phyloP scores from a whole-genome alignment of 1,140 invertebrate genomes.

The Hesperophylax magnus region DNA sequence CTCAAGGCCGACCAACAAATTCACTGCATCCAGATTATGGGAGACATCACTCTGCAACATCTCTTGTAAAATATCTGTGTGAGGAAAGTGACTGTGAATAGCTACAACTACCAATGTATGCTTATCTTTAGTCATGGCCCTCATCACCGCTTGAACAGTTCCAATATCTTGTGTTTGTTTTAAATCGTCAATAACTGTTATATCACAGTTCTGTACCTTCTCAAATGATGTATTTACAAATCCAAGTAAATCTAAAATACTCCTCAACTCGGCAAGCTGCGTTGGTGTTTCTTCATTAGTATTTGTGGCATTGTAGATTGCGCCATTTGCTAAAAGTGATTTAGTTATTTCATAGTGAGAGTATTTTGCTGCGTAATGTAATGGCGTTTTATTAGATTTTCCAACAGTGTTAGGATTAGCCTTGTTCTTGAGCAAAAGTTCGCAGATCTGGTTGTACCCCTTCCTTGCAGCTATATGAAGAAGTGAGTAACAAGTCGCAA shows the following conservation, averaged over 20 bases:
- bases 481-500: not conserved
- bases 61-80: not conserved
- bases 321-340: not conserved
- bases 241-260: not conserved
- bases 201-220: not conserved
- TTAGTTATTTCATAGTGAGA: not conserved
- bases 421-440: conserved; percentile 10
- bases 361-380: conserved; percentile 10
- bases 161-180: not conserved
- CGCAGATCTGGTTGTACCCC: not conserved
- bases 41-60: not conserved
- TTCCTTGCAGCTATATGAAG: not conserved
- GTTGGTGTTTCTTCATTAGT: not conserved
- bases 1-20: not conserved
- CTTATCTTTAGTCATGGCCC: not conserved
- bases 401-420: conserved; percentile 6
- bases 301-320: not conserved
- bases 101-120: not conserved
- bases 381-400: not conserved
- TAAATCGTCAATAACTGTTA: not conserved
- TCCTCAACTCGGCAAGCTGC: not conserved
- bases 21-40: not conserved
- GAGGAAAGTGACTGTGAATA: not conserved
- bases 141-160: conserved; percentile 11
- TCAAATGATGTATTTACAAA: not conserved